Evolutionary conservation across 2,113 vertebrate species (phyloP).

Genomic region (Bagarius yarrelli): DNA sequence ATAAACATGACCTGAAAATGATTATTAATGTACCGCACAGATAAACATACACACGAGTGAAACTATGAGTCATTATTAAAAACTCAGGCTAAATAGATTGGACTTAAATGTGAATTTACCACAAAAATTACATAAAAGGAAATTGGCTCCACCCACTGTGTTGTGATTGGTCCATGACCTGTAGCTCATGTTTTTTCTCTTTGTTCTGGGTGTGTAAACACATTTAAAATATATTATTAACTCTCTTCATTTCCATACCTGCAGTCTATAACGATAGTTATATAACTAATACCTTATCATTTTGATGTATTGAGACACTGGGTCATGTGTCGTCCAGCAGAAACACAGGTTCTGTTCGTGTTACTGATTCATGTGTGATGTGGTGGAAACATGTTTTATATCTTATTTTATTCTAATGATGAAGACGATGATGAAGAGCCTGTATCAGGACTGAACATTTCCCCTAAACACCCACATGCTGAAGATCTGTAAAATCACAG

Average conservation of each 20-base stretch:
- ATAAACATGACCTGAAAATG: not conserved
- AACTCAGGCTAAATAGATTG: not conserved
- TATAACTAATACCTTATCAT: not conserved
- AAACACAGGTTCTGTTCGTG: not conserved
- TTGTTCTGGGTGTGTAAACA: not conserved
- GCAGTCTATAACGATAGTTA: not conserved
- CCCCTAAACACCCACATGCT: not conserved
- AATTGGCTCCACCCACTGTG: not conserved
- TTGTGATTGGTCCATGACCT: not conserved
- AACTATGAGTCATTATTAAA: not conserved
- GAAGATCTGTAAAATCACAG: not conserved
- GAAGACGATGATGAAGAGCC: slow-evolving; percentile 17
- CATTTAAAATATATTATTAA: not conserved
- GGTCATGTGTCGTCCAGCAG: not conserved
- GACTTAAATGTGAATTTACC: not conserved
- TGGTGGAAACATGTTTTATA: slow-evolving; percentile 23
- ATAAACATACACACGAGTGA: not conserved
- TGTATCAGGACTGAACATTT: slow-evolving; percentile 50
- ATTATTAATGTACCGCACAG: not conserved
- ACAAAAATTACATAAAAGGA: not conserved
- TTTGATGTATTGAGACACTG: not conserved
- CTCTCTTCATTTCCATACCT: not conserved
- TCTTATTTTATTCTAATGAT: not conserved
- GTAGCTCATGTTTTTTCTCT: not conserved
- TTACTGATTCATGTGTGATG: slow-evolving; percentile 5